These are phyloP conservation scores for Choloepus hoffmanni DNA, from an alignment of 2,113 vertebrate species.

Conservation along the genomic window DNA sequence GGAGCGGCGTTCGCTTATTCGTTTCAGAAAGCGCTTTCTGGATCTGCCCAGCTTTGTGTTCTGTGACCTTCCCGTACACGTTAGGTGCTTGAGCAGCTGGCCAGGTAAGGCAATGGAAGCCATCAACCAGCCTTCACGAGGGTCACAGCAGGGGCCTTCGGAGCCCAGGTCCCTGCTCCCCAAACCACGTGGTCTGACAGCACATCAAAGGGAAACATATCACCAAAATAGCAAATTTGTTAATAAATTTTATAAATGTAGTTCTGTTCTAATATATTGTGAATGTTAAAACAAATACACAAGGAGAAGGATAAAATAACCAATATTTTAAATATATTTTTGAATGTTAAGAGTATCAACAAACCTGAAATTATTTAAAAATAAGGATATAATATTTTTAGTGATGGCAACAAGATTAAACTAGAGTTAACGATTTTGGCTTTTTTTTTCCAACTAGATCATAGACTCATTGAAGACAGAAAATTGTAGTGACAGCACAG, in stretches of 20 bases:
- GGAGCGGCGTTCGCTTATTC: neutral
- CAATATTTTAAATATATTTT: neutral
- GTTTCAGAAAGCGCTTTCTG: neutral
- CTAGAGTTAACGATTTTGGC: neutral
- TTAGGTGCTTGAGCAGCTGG: neutral
- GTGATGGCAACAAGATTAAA: neutral
- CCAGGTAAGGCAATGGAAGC: neutral
- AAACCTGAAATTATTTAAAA: neutral
- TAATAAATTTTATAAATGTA: no score
- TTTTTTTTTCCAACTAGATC: no score
- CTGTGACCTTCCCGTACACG: neutral
- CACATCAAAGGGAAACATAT: accelerated
- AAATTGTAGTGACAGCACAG: no score
- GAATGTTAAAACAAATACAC: neutral
- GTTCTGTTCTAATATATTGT: accelerated
- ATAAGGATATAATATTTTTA: neutral
- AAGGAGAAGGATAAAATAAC: neutral
- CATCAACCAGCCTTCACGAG: accelerated
- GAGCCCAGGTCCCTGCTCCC: neutral
- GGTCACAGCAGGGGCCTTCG: neutral
- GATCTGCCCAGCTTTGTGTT: neutral
- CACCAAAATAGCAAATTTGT: accelerated
- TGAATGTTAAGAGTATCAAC: neutral
- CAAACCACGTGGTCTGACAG: neutral
- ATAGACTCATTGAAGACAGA: no score